phyloP scores from a whole-genome alignment of 2,888 invertebrate genomes.

The Phengaris arion region DNA sequence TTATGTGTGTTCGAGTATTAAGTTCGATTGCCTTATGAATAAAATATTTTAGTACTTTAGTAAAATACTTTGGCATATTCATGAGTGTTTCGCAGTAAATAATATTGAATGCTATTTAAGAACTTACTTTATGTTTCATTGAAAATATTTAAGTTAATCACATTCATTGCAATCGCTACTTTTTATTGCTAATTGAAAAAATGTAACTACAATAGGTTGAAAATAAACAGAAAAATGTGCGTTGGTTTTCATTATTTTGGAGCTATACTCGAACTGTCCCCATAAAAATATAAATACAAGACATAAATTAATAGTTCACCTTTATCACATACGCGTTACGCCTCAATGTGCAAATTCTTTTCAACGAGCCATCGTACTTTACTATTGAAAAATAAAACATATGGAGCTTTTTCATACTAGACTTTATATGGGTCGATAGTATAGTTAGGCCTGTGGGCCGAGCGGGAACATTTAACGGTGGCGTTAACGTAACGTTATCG shows the following conservation, averaged over 20 bases:
- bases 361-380: conserved; percentile 38
- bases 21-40: too few relatives aligned
- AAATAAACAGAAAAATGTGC: too few relatives aligned
- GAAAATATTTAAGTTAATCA: too few relatives aligned
- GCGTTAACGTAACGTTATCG: too few relatives aligned
- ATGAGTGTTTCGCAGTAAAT: background rate
- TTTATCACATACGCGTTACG: conserved; percentile 62
- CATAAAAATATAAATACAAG: conserved; percentile 55
- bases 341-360: conserved; percentile 64
- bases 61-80: background rate
- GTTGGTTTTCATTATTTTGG: background rate
- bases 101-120: too few relatives aligned
- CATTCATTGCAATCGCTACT: too few relatives aligned
- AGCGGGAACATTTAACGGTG: too few relatives aligned
- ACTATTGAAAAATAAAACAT: conserved; percentile 37
- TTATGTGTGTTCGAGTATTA: background rate
- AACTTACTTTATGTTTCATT: too few relatives aligned
- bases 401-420: conserved; percentile 5
- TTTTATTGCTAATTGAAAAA: too few relatives aligned
- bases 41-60: too few relatives aligned
- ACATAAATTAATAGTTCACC: conserved; percentile 74
- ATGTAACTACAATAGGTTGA: too few relatives aligned
- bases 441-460: background rate
- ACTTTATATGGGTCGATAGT: background rate
- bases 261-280: conserved; percentile 46